Percentiles rank a stretch among this genome's conserved stretches.
phyloP scores from a whole-genome alignment of 1,140 invertebrate species.

The Spodoptera litura region DNA sequence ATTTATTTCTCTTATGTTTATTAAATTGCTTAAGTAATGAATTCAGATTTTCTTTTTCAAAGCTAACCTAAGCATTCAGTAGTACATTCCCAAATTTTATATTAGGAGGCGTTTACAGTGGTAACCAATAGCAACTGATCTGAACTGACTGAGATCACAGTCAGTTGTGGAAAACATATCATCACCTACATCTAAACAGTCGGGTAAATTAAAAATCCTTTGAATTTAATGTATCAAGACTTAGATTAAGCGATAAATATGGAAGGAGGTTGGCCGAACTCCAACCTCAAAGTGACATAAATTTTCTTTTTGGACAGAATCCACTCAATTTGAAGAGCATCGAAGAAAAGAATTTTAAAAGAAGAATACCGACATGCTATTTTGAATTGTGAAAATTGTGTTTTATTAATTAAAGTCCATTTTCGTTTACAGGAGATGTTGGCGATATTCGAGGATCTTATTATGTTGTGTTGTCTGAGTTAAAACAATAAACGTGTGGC shows the following conservation, averaged over 20 bases:
- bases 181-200: neutral
- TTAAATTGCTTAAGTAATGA: too few relatives aligned
- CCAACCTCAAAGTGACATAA: slow-evolving; percentile 69
- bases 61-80: too few relatives aligned
- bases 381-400: neutral
- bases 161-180: neutral
- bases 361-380: neutral
- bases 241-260: slow-evolving; percentile 70
- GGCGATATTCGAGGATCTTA: neutral
- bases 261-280: slow-evolving; percentile 66
- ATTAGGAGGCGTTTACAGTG: too few relatives aligned
- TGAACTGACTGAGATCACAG: neutral
- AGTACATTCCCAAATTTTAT: neutral
- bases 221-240: slow-evolving; percentile 62
- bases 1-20: too few relatives aligned
- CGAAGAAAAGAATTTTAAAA: slow-evolving; percentile 18
- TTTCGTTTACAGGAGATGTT: neutral
- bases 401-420: neutral
- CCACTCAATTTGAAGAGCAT: slow-evolving; percentile 22
- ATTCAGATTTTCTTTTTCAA: neutral
- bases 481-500: neutral
- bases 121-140: too few relatives aligned
- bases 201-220: slow-evolving; percentile 36
- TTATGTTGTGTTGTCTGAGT: neutral
- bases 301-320: slow-evolving; percentile 52